Evolutionary conservation across 53 echinoderm and acorn worm genomes (phyloP), one percentile per base, ranked within the genome.

Genomic region (Temnopleurus reevesii): DNA sequence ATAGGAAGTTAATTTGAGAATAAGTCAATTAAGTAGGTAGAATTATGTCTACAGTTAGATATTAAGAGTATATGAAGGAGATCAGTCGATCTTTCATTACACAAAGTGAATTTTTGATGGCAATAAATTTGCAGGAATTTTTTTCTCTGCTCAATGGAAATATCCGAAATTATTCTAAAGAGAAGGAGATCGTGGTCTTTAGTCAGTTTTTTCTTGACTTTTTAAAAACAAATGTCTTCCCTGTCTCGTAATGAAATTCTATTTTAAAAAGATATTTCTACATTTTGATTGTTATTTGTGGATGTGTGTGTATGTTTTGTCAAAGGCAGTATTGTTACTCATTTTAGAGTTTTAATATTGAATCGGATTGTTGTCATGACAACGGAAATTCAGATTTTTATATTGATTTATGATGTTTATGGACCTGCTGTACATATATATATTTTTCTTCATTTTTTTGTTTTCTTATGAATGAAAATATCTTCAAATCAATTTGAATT

Each of bases 391-490:
- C 47, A 49, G 31, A 47, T 81, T 81, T 81, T 81, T 81, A 49
- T 49, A 81, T 45, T 81, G 81, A 81, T 81, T 46, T 49, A 27
- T 15, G 18, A 46, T 77, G 25, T 45, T 31, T 33, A 45, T 77
- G 77, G 36, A 77, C 77, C 38, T 77, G 46, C 43, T 77, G 46
- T 77, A 77, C 77, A 77, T 77, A 77, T 81, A 49, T 81, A 49
- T 81, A 43, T 81, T 49, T 81, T 81, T 81, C 46, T 81, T 46
- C 81, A 28, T 31, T 46, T 51, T 17, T 29, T 81, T 45, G 7
- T 71, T 51, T 46, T 23, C 53, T 53, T 44, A 77, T 43, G 77
- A 77, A 44, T 43, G 43, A 41, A 33, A 77, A 45, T 77, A 44
- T 77, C 24, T 77, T 63, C 63, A 45, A 45, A 44, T 77, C 41